Evolutionary conservation across 2,888 invertebrate species (phyloP), one percentile per base, ranked within the genome.

Genomic region (Orthonevra nobilis): DNA sequence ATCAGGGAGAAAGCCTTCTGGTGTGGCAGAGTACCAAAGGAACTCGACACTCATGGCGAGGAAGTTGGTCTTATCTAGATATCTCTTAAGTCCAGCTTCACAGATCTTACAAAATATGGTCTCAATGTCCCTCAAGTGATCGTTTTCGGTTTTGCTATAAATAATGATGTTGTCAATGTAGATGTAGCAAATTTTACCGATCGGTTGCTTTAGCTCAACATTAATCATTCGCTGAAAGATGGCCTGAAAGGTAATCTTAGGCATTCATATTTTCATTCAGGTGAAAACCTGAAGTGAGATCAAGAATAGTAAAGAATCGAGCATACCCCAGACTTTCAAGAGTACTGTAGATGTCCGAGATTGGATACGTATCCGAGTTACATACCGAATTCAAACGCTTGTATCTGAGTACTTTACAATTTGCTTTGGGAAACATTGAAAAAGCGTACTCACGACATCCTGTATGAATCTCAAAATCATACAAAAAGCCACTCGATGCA

Each of bases 161-260:
- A 81, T 72, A 6, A 83, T 83, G 0, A 82, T 72, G 30, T 82
- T 81, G 28, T 82, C 81, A 2, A 82, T 82, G 30, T 81, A 77
- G 3, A 81, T 70, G 14, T 82, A 81, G 19, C 73, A 81, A 7
- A 61, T 63, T 17, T 68, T 73, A 0, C 73, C 72, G 14, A 82
- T 81, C 7, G 23, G 50, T 5, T 60, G 64, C 14, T 74, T 66
- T 2, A 82, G 36, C 3, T 40, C n/a, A n/a, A n/a, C n/a, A n/a
- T 83, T 81, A 0, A 82, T 68, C 68, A 81, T 82, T 4, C 83
- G 14, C 44, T 82, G 79, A 26, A 82, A 82, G n/a, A 81, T 81
- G 0, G 81, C 60, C 23, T 5, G 10, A n/a, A 40, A 5, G 23
- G 23, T 5, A 23, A 4, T 23, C 23, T 23, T 3, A 23, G 3